Base-by-base conservation (phyloP, 2,888 invertebrate genomes). In the Idaea biselata region DNA sequence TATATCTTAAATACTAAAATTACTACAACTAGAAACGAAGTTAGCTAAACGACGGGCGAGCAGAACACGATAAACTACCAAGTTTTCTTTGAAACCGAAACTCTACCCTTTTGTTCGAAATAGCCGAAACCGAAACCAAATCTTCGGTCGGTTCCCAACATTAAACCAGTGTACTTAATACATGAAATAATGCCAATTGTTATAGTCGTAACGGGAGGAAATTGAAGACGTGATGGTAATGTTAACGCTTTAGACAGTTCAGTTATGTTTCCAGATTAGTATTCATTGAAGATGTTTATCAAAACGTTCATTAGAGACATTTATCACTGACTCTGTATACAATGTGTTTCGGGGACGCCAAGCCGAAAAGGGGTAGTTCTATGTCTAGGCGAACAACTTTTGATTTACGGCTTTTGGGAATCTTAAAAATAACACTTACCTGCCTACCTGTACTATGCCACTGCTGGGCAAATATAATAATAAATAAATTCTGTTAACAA, bases 121-220 rank as follows among this genome's bases (percentile, higher is more conserved):
- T 11, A 14, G 25, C 25, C 25, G 25, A 25, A 5, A 44, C 2
- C 44, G 11, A 44, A 44, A 3, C 11, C 44, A 14, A 44, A 44
- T 14, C 44, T 8, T 44, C 11, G 11, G 44, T 44, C 71, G 65
- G 70, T 67, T 67, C 70, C 73, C 72, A 74, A 77, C 75, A 73
- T 73, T 81, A 65, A 65, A 32, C 80, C 78, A 82, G 14, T 14
- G 18, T 56, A 14, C 18, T 56, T 18, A 56, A 56, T 56, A 56
- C 18, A 56, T 18, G 18, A 56, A 87, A 86, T 84, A 80, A 78
- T 75, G 77, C 78, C 83, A 86, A 88, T 88, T 85, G 88, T 87
- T 87, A 87, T 78, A 75, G 74, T 77, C 81, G 77, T 82, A 80
- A 83, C 85, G 84, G 76, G 85, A 86, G 81, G 81, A 81, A 87